Conservation (phyloP, 2,888 invertebrate genomes). For the Heteropelma amictum region DNA sequence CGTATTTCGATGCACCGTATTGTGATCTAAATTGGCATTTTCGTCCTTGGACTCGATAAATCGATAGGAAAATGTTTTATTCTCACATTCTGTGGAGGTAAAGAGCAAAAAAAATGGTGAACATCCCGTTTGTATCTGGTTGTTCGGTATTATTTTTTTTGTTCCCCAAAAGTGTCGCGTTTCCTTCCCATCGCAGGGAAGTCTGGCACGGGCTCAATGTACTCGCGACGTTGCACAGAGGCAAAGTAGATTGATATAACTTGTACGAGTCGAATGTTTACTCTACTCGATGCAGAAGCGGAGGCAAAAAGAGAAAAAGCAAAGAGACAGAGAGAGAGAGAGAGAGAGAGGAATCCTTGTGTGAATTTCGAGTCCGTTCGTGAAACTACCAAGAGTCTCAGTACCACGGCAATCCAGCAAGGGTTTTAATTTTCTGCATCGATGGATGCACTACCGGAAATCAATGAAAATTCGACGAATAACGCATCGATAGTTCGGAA, state of each 20-base stretch:
- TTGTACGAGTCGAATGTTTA: slow-evolving; percentile 39
- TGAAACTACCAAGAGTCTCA: slow-evolving; percentile 15
- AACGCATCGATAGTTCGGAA: slow-evolving; percentile 24
- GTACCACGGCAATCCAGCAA: slow-evolving; percentile 45
- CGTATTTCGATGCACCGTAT: too few relatives aligned
- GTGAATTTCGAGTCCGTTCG: slow-evolving; percentile 31
- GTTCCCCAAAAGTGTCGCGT: slow-evolving; percentile 6
- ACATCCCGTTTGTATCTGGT: not conserved
- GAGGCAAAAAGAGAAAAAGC: not conserved
- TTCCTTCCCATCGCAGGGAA: not conserved
- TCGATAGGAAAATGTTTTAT: too few relatives aligned
- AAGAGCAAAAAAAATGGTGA: not conserved
- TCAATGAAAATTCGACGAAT: slow-evolving; percentile 57
- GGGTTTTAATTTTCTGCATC: slow-evolving; percentile 58
- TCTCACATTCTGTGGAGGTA: too few relatives aligned
- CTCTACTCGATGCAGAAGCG: slow-evolving; percentile 24
- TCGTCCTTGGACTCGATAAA: too few relatives aligned
- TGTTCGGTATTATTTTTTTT: too few relatives aligned
- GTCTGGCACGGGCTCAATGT: not conserved
- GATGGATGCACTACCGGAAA: slow-evolving; percentile 40
- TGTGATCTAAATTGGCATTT: too few relatives aligned
- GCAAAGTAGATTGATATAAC: slow-evolving; percentile 7
- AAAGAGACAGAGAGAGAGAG: not conserved
- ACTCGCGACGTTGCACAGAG: not conserved
- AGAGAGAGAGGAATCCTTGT: slow-evolving; percentile 15